phyloP scores from a whole-genome alignment of 2,888 invertebrate genomes.

The Apodemia hepburni region DNA sequence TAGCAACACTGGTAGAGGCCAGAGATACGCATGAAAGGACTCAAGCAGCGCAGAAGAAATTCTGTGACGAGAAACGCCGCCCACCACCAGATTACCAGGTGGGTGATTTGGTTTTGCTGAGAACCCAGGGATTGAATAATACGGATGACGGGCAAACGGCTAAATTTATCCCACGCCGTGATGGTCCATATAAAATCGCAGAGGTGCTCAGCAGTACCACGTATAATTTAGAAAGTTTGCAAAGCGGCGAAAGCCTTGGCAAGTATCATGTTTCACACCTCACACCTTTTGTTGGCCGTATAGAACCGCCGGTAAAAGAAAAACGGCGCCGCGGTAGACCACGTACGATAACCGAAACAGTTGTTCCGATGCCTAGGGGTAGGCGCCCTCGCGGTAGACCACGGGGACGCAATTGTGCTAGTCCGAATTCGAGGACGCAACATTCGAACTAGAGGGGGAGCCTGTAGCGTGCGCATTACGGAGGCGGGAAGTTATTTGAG shows the following conservation, averaged over 20 bases:
- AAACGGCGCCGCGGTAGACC: constrained; percentile 8
- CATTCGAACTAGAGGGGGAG: background rate
- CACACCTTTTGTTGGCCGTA: constrained; percentile 7
- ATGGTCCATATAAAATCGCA: constrained; percentile 6
- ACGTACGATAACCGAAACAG: background rate
- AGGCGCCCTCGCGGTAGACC: no score
- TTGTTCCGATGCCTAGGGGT: no score
- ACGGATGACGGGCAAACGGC: constrained; percentile 7
- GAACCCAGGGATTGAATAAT: constrained; percentile 20
- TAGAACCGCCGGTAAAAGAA: background rate
- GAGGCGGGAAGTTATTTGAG: no score
- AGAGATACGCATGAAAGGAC: constrained; percentile 19
- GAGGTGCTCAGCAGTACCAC: constrained; percentile 4
- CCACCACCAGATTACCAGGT: constrained; percentile 6
- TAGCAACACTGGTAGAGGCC: constrained; percentile 1
- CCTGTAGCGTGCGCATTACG: no score
- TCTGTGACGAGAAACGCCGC: constrained; percentile 4
- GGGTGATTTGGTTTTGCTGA: constrained; percentile 22
- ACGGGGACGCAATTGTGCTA: background rate
- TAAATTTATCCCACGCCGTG: constrained; percentile 19
- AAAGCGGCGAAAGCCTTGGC: background rate
- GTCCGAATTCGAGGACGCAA: background rate
- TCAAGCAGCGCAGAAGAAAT: constrained; percentile 15
- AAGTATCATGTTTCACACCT: constrained; percentile 16
- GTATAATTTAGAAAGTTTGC: background rate